These are phyloP conservation scores for Erebia ligea DNA, from an alignment of 2,888 invertebrate species.

Conservation along the genomic window DNA sequence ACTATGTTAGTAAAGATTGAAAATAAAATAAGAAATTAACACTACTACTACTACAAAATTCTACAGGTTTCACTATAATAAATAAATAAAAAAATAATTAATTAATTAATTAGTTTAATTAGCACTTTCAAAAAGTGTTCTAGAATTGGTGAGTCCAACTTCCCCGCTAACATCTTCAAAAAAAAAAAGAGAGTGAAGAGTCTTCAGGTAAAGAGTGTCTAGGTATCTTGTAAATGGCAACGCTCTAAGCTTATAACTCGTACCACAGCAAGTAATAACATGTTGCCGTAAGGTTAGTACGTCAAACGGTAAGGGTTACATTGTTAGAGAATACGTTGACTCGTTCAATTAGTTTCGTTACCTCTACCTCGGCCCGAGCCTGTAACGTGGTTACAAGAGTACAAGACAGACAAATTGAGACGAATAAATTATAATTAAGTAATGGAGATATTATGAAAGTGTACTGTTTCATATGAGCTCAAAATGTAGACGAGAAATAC, in stretches of 20 bases:
- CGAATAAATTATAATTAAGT: conserved; percentile 21
- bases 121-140: no score
- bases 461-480: conserved; percentile 15
- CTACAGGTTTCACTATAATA: no score
- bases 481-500: neutral
- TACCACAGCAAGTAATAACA: conserved; percentile 26
- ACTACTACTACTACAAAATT: no score
- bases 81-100: no score
- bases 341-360: conserved; percentile 39
- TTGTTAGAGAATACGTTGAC: conserved; percentile 25
- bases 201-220: no score
- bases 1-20: no score
- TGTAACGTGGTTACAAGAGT: neutral
- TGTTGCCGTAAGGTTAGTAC: conserved; percentile 30
- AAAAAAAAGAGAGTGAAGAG: no score
- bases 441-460: conserved; percentile 9
- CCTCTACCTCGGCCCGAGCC: conserved; percentile 13
- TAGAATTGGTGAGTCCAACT: no score
- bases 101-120: no score
- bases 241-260: neutral
- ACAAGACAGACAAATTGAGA: conserved; percentile 13
- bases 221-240: no score
- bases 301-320: conserved; percentile 34
- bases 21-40: no score
- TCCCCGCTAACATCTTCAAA: no score